phyloP scores from a whole-genome alignment of 2,888 invertebrate species.

The Allophyes oxyacanthae region DNA sequence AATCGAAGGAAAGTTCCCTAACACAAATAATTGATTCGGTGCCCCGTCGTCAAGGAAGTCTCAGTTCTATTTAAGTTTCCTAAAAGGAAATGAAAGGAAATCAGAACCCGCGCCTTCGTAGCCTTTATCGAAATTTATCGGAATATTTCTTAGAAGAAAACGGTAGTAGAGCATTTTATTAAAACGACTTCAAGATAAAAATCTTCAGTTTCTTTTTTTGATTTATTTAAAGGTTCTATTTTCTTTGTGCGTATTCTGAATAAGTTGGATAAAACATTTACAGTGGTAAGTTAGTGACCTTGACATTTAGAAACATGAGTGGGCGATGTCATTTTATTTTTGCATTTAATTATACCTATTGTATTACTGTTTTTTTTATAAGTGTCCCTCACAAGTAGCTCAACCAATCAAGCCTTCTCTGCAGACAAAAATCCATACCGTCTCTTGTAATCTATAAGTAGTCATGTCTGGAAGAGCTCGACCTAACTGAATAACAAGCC shows the following conservation, averaged over 20 bases:
- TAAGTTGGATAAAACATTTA: slow-evolving; percentile 29
- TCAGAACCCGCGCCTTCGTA: slow-evolving; percentile 81
- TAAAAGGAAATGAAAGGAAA: slow-evolving; percentile 89
- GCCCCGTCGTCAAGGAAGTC: slow-evolving; percentile 85
- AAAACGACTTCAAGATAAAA: slow-evolving; percentile 73
- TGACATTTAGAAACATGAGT: slow-evolving; percentile 19
- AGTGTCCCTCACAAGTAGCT: too few relatives aligned
- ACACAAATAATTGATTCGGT: slow-evolving; percentile 88
- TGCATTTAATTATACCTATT: neutral
- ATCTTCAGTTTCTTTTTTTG: slow-evolving; percentile 65
- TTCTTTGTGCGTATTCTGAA: slow-evolving; percentile 25
- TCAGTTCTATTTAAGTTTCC: slow-evolving; percentile 89
- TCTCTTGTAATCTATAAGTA: too few relatives aligned
- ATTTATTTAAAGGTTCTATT: slow-evolving; percentile 41
- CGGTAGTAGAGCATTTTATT: slow-evolving; percentile 74
- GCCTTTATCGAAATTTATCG: slow-evolving; percentile 86
- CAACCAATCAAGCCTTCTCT: too few relatives aligned
- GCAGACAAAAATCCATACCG: too few relatives aligned
- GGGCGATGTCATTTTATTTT: slow-evolving; percentile 1
- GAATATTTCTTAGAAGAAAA: slow-evolving; percentile 77
- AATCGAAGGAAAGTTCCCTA: slow-evolving; percentile 81
- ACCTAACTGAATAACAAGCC: too few relatives aligned
- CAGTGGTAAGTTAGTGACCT: slow-evolving; percentile 12
- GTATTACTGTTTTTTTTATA: neutral
- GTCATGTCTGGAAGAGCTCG: too few relatives aligned